Evolutionary conservation across 2,888 invertebrate species (phyloP).

Genomic region (Melanchra persicariae): DNA sequence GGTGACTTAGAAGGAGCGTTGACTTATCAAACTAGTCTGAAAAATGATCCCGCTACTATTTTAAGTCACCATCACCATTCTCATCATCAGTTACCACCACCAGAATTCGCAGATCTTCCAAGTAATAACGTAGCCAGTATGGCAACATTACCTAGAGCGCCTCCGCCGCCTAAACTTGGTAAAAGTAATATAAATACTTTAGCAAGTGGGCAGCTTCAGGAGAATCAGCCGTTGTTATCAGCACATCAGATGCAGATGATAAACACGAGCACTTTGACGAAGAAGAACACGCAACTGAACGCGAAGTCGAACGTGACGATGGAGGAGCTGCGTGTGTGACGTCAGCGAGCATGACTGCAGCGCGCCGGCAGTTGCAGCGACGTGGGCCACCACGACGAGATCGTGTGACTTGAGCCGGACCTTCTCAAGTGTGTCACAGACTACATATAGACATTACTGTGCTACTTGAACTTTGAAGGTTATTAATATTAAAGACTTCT

Average conservation of each 20-base stretch:
- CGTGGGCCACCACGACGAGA: constrained; percentile 87
- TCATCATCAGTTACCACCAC: constrained; percentile 95
- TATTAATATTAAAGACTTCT: constrained; percentile 56
- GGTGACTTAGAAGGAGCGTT: constrained; percentile 94
- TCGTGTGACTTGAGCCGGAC: constrained; percentile 90
- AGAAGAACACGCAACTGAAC: constrained; percentile 93
- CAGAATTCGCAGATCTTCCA: constrained; percentile 95
- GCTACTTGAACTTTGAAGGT: constrained; percentile 70
- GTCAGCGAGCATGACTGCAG: constrained; percentile 91
- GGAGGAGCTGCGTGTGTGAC: constrained; percentile 97
- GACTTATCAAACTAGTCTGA: constrained; percentile 89
- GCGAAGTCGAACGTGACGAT: constrained; percentile 92
- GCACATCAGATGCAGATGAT: constrained; percentile 95
- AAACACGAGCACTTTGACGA: constrained; percentile 94
- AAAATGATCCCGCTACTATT: constrained; percentile 94
- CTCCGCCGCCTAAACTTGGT: constrained; percentile 93
- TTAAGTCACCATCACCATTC: constrained; percentile 94
- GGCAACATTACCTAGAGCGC: constrained; percentile 93
- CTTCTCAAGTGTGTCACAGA: constrained; percentile 88
- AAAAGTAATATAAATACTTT: constrained; percentile 91
- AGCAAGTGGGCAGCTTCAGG: constrained; percentile 91
- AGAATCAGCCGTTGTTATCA: constrained; percentile 93
- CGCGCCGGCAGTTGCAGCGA: constrained; percentile 90
- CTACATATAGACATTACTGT: constrained; percentile 79
- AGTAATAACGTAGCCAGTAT: constrained; percentile 91